Conservation (phyloP, 2,888 invertebrate genomes). For the Eristalis pertinax region DNA sequence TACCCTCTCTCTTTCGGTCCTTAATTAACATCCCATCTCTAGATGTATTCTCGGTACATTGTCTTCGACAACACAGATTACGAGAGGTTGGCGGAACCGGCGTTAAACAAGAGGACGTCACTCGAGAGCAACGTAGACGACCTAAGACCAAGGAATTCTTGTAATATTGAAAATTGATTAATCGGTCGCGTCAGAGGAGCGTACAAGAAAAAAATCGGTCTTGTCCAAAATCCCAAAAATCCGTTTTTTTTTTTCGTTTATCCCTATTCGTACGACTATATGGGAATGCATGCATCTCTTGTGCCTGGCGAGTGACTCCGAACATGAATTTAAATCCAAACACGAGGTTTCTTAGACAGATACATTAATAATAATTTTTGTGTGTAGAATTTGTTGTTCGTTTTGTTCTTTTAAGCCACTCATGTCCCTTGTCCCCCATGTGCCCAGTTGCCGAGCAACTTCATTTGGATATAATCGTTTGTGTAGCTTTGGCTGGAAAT, state of each 20-base stretch:
- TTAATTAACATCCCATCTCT: conserved; percentile 68
- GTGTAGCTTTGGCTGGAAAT: conserved; percentile 66
- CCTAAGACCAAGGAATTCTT: conserved; percentile 69
- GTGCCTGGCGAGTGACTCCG: conserved; percentile 74
- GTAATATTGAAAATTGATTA: conserved; percentile 80
- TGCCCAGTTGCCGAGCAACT: conserved; percentile 51
- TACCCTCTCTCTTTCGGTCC: conserved; percentile 33
- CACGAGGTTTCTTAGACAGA: conserved; percentile 77
- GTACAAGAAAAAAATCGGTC: conserved; percentile 70
- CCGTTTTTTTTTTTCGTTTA: neutral
- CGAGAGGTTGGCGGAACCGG: conserved; percentile 49
- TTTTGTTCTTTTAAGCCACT: conserved; percentile 67
- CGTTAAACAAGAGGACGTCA: conserved; percentile 29
- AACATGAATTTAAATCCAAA: conserved; percentile 76
- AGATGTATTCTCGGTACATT: conserved; percentile 63
- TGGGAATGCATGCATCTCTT: conserved; percentile 68
- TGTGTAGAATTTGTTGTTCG: conserved; percentile 71
- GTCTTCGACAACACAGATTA: conserved; percentile 65
- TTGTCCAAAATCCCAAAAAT: conserved; percentile 72
- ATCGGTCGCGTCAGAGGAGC: conserved; percentile 77
- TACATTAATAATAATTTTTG: conserved; percentile 76
- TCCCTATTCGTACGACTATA: conserved; percentile 19
- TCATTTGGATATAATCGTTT: conserved; percentile 55
- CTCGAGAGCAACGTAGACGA: conserved; percentile 5
- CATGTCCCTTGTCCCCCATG: neutral